A percentile compares a stretch with the other conserved stretches of the same genome.
These are phyloP conservation scores for Melanotaenia parkinsoni DNA, from an alignment of 2,797 vertebrate genomes.

Conservation along the genomic window DNA sequence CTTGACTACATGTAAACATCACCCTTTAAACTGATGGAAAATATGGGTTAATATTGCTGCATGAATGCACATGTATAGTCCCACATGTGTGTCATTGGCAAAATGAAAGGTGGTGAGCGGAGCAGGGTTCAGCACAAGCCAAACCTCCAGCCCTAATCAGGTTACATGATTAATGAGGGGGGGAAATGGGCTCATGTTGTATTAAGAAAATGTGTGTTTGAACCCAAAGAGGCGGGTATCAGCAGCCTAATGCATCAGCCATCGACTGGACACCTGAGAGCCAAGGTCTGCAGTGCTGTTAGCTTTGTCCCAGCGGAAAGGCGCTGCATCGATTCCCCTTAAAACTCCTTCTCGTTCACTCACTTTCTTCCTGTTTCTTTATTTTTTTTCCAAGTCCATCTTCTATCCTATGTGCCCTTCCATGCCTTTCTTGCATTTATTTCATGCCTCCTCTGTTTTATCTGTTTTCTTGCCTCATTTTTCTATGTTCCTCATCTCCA, in stretches of 20 bases:
- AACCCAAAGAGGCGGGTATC: slow-evolving; percentile 84
- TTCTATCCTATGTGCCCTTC: slow-evolving; percentile 24
- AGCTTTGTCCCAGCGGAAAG: slow-evolving; percentile 72
- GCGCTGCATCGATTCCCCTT: slow-evolving; percentile 74
- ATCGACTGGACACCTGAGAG: slow-evolving; percentile 88
- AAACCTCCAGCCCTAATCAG: slow-evolving; percentile 75
- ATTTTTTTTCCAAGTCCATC: slow-evolving; percentile 17
- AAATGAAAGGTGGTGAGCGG: slow-evolving; percentile 69
- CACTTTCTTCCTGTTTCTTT: slow-evolving; percentile 56
- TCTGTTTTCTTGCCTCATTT: slow-evolving; percentile 42
- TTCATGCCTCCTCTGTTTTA: slow-evolving; percentile 57
- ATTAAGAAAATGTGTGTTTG: slow-evolving; percentile 90
- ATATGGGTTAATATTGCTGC: slow-evolving; percentile 28
- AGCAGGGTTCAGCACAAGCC: slow-evolving; percentile 58
- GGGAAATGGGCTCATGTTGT: slow-evolving; percentile 87
- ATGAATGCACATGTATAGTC: slow-evolving; percentile 49
- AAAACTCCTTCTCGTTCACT: slow-evolving; percentile 53
- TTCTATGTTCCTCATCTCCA: slow-evolving; percentile 46
- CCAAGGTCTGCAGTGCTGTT: slow-evolving; percentile 69
- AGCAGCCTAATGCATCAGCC: slow-evolving; percentile 87
- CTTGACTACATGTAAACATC: not conserved
- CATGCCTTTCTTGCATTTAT: slow-evolving; percentile 39
- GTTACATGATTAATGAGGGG: slow-evolving; percentile 88
- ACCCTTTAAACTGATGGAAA: slow-evolving; percentile 12
- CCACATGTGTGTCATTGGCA: slow-evolving; percentile 56